Evolutionary conservation across 2,888 invertebrate genomes (phyloP).

Genomic region (Augochlorella aurata): DNA sequence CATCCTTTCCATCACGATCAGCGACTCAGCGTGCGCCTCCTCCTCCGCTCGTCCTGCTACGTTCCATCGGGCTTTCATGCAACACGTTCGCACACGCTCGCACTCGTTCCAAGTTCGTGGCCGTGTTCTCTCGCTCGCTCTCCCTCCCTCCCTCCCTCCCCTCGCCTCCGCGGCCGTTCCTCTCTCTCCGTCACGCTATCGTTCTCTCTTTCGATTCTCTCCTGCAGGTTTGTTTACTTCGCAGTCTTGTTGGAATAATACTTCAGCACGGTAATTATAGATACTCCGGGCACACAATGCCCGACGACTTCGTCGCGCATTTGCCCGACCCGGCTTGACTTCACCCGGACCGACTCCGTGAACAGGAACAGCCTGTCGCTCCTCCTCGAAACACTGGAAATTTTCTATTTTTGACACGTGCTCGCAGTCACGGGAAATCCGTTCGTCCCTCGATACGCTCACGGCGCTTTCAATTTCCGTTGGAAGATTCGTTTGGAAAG

Average conservation of each 20-base stretch:
- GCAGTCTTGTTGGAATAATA: conserved; percentile 73
- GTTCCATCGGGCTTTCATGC: conserved; percentile 54
- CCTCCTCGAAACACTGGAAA: conserved; percentile 29
- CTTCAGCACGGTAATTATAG: conserved; percentile 70
- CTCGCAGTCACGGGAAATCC: background rate
- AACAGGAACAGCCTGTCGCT: background rate
- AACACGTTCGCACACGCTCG: conserved; percentile 11
- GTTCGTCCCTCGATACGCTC: background rate
- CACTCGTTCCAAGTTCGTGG: conserved; percentile 51
- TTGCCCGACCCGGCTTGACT: conserved; percentile 37
- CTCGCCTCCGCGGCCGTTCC: background rate
- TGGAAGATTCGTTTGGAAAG: background rate
- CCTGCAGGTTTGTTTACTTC: conserved; percentile 69
- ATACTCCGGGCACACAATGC: conserved; percentile 61
- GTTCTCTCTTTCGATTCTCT: conserved; percentile 30
- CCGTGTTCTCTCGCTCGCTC: conserved; percentile 22
- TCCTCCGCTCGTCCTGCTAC: conserved; percentile 39
- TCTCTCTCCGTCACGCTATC: background rate
- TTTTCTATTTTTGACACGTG: conserved; percentile 22
- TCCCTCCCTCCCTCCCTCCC: background rate
- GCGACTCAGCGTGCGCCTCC: conserved; percentile 27
- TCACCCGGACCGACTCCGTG: background rate
- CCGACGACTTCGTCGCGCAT: conserved; percentile 46
- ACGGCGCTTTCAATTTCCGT: background rate
- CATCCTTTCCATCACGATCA: conserved; percentile 51